A percentile compares a stretch with the other conserved stretches of the same genome.
These are phyloP conservation scores for Vultur gryphus DNA, from an alignment of 2,797 vertebrate species.

Conservation along the genomic window DNA sequence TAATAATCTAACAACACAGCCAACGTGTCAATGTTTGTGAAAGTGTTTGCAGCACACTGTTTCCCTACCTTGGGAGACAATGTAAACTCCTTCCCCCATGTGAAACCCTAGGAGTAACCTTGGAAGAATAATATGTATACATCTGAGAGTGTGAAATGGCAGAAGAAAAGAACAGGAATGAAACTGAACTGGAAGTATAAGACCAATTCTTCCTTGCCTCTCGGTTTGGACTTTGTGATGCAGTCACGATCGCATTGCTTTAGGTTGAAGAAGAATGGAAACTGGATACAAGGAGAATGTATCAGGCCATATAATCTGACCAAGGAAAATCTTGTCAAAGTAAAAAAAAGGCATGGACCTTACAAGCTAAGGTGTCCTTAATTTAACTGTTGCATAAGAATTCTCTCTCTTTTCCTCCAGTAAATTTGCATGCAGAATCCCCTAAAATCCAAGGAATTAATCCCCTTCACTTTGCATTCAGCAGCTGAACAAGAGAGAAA, in stretches of 20 bases:
- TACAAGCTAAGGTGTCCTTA: not conserved
- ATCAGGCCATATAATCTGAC: not conserved
- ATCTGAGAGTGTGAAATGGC: not conserved
- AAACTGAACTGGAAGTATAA: not conserved
- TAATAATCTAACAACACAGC: not conserved
- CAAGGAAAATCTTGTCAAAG: not conserved
- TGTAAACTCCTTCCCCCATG: not conserved
- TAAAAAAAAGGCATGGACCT: not conserved
- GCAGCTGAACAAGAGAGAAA: not conserved
- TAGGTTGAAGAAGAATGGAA: not conserved
- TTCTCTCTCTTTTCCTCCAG: not conserved
- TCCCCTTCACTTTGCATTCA: not conserved
- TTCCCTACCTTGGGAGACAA: not conserved
- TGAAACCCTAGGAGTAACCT: not conserved
- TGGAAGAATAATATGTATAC: not conserved
- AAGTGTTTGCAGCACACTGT: not conserved
- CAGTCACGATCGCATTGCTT: fast-evolving
- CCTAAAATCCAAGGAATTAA: not conserved
- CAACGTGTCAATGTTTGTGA: not conserved
- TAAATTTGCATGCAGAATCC: not conserved
- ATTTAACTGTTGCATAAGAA: not conserved
- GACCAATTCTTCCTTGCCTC: not conserved
- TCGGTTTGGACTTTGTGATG: not conserved
- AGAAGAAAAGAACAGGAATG: not conserved
- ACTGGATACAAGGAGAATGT: not conserved